A percentile compares a stretch with the other conserved stretches of the same genome.
Evolutionary conservation across 2,888 invertebrate species (phyloP).

Genomic region (Noctua janthina): DNA sequence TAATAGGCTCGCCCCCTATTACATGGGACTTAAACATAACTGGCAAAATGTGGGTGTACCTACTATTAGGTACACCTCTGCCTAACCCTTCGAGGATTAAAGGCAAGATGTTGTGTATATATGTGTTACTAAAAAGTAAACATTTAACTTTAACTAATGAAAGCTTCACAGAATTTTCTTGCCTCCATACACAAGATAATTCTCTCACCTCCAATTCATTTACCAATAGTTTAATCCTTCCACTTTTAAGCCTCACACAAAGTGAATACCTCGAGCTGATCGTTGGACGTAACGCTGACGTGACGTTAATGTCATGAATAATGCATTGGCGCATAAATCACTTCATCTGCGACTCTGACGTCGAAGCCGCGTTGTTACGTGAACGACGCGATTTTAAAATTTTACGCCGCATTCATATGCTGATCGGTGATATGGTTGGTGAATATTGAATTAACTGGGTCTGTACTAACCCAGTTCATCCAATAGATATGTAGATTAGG

Average conservation of each 20-base stretch:
- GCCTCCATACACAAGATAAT: neutral
- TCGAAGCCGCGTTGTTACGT: constrained; percentile 26
- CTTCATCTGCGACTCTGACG: constrained; percentile 60
- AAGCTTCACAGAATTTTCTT: neutral
- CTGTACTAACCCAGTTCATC: neutral
- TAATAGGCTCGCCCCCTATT: no score
- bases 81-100: no score
- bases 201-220: constrained; percentile 1
- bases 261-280: constrained; percentile 62
- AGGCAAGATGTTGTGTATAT: no score
- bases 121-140: neutral
- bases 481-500: constrained; percentile 2
- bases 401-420: constrained; percentile 32
- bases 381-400: constrained; percentile 59
- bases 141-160: neutral
- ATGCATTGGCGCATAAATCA: constrained; percentile 66
- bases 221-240: constrained; percentile 28
- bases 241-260: constrained; percentile 41
- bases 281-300: constrained; percentile 58
- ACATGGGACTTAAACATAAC: no score
- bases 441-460: constrained; percentile 24
- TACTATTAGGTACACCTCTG: no score
- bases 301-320: constrained; percentile 61
- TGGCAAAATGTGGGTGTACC: no score
- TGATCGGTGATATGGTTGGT: constrained; percentile 14